Evolutionary conservation across 2,113 vertebrate species (phyloP).

Genomic region (Calidris pygmaea): DNA sequence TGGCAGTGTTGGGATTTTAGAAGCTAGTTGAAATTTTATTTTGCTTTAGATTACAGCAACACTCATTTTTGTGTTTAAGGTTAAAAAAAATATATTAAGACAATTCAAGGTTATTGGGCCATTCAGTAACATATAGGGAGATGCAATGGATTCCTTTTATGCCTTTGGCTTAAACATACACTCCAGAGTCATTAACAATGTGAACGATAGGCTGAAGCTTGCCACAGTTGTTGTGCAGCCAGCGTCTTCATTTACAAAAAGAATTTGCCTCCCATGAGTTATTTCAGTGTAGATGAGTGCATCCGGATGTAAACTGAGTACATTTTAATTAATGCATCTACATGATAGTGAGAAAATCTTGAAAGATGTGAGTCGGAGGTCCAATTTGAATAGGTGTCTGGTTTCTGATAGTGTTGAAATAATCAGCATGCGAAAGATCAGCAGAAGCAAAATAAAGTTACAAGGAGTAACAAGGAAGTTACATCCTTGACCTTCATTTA

Average conservation of each 20-base stretch:
- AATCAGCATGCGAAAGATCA: neutral
- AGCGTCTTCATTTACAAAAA: neutral
- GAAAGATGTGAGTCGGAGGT: neutral
- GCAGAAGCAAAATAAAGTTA: neutral
- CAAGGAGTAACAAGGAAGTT: neutral
- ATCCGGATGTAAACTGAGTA: neutral
- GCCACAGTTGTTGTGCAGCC: neutral
- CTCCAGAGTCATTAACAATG: neutral
- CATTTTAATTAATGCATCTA: constrained; percentile 1
- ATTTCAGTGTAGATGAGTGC: neutral
- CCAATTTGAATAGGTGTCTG: neutral
- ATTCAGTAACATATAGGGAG: neutral
- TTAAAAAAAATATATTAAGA: neutral
- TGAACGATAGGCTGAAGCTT: neutral
- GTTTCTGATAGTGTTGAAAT: neutral
- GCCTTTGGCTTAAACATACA: neutral
- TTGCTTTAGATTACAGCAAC: neutral
- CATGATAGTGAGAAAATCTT: neutral
- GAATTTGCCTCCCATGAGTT: neutral
- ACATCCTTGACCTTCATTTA: neutral
- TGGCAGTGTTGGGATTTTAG: neutral
- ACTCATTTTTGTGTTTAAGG: neutral
- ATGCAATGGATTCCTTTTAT: neutral
- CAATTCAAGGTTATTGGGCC: neutral
- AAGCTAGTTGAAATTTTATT: neutral